A percentile compares a stretch with the other conserved stretches of the same genome.
Evolutionary conservation across 23 tunicate species (phyloP).

Genomic region (Trididemnum nubilum): DNA sequence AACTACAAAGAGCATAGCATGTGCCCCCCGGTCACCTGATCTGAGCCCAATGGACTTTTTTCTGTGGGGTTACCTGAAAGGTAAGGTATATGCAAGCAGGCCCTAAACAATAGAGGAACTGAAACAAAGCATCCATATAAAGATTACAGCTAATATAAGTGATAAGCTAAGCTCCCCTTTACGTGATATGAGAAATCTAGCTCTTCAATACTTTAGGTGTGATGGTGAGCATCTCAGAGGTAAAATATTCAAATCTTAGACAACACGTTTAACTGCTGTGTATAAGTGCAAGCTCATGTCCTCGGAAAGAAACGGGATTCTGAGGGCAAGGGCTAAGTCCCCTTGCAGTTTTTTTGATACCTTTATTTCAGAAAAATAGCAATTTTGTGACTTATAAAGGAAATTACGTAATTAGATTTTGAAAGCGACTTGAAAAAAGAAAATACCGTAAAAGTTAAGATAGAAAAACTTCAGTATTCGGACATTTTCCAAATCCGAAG

Average conservation of each 20-base stretch:
- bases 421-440: too few relatives aligned
- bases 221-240: conserved; percentile 15
- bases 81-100: conserved; percentile 1
- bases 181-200: conserved; percentile 19
- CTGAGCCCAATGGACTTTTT: conserved; percentile 5
- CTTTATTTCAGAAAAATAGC: too few relatives aligned
- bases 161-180: background rate
- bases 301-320: too few relatives aligned
- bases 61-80: conserved; percentile 18
- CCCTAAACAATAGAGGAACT: background rate
- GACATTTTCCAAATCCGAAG: too few relatives aligned
- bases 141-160: background rate
- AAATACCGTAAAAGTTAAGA: too few relatives aligned
- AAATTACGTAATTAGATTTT: too few relatives aligned
- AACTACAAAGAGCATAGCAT: too few relatives aligned
- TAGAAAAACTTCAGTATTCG: too few relatives aligned
- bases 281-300: too few relatives aligned
- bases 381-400: too few relatives aligned
- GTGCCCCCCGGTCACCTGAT: conserved; percentile 17
- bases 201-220: background rate
- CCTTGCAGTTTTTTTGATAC: too few relatives aligned
- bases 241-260: conserved; percentile 12
- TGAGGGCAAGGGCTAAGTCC: too few relatives aligned
- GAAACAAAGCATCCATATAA: conserved; percentile 7
- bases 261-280: conserved; percentile 13